Evolutionary conservation across 2,113 vertebrate species (phyloP).

Genomic region (Rhea pennata): DNA sequence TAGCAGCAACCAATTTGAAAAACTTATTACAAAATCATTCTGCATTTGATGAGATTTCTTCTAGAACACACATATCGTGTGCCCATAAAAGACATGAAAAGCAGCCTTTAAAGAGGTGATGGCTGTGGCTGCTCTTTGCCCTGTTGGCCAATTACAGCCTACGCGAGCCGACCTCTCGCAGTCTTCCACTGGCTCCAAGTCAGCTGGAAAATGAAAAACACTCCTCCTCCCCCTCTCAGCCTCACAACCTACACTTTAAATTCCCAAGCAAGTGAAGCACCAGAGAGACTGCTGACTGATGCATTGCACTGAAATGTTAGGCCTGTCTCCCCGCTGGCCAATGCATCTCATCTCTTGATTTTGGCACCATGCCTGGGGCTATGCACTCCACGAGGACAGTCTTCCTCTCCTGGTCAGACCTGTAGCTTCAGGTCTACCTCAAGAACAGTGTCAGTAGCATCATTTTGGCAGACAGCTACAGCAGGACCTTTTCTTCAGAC

Average conservation of each 20-base stretch:
- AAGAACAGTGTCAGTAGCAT: too few species aligned
- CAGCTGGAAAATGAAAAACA: background rate
- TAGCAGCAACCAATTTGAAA: conserved; percentile 70
- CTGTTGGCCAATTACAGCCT: background rate
- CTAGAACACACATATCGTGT: background rate
- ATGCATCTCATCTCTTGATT: background rate
- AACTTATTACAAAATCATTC: conserved; percentile 66
- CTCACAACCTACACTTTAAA: background rate
- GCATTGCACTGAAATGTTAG: background rate
- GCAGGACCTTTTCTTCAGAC: too few species aligned
- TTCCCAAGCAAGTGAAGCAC: background rate
- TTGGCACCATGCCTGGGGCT: background rate
- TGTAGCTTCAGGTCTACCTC: too few species aligned
- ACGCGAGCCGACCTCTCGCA: background rate
- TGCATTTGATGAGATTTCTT: conserved; percentile 65
- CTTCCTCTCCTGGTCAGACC: background rate
- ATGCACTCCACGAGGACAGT: background rate
- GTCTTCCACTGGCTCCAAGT: background rate
- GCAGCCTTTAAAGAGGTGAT: background rate
- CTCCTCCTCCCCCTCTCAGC: background rate
- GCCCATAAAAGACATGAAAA: background rate
- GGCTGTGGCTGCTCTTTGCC: background rate
- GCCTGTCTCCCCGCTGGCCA: background rate
- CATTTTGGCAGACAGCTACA: too few species aligned
- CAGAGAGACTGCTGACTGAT: background rate